Evolutionary conservation across 30 jellyfish, hydroid and myxozoan species (phyloP).

Genomic region (Cassiopea andromeda): DNA sequence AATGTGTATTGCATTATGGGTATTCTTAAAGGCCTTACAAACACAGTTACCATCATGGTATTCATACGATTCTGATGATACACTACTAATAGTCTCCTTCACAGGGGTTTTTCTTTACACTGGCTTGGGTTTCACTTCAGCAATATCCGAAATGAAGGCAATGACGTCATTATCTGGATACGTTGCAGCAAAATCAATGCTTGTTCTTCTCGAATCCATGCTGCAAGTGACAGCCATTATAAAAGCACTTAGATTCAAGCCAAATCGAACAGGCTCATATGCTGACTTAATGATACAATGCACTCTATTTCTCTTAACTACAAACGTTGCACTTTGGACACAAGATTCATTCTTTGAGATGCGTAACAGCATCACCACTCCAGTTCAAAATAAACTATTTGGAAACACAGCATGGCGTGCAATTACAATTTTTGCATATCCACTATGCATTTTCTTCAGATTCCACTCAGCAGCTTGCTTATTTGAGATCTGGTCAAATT

Average conservation of each 20-base stretch:
- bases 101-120: slow-evolving; percentile 94
- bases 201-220: slow-evolving; percentile 87
- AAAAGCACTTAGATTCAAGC: slow-evolving; percentile 87
- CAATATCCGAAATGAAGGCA: slow-evolving; percentile 76
- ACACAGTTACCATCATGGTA: slow-evolving; percentile 87
- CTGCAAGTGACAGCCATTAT: slow-evolving; percentile 92
- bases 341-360: slow-evolving; percentile 95
- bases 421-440: slow-evolving; percentile 88
- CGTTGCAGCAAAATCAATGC: slow-evolving; percentile 75
- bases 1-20: slow-evolving; percentile 86
- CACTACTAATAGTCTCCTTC: slow-evolving; percentile 84
- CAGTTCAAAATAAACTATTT: slow-evolving; percentile 80
- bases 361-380: slow-evolving; percentile 85
- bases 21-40: slow-evolving; percentile 80
- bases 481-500: slow-evolving; percentile 92
- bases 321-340: slow-evolving; percentile 94
- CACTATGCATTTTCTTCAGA: slow-evolving; percentile 92
- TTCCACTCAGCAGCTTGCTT: slow-evolving; percentile 95
- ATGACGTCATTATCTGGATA: slow-evolving; percentile 61
- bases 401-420: slow-evolving; percentile 91
- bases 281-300: slow-evolving; percentile 84
- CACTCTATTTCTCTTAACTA: slow-evolving; percentile 81
- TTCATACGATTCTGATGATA: slow-evolving; percentile 90
- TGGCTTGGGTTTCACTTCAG: slow-evolving; percentile 94
- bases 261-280: slow-evolving; percentile 63